Evolutionary conservation across 2,797 vertebrate species (phyloP).

Genomic region (Tinamus major): DNA sequence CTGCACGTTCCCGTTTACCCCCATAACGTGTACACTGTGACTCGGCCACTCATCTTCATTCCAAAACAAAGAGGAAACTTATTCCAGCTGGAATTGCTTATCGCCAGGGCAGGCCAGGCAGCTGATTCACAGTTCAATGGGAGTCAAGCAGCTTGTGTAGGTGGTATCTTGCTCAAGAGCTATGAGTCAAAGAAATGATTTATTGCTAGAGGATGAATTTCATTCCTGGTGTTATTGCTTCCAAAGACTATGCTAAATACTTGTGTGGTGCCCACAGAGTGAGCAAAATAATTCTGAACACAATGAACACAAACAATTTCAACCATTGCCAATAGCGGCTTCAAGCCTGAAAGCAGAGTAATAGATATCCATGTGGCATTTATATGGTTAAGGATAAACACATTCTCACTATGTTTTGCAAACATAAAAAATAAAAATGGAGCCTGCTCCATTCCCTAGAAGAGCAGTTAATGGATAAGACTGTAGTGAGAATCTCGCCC

Average conservation of each 20-base stretch:
- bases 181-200: background rate
- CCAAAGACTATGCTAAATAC: background rate
- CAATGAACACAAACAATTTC: background rate
- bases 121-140: background rate
- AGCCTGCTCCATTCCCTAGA: background rate
- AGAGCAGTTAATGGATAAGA: background rate
- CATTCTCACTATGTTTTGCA: background rate
- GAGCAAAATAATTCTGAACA: background rate
- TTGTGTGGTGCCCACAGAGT: background rate
- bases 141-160: background rate
- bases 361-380: background rate
- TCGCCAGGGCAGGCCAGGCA: background rate
- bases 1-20: background rate
- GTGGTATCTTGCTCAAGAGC: background rate
- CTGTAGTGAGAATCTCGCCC: background rate
- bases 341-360: background rate
- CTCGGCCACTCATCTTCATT: background rate
- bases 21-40: rapidly evolving
- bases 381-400: background rate
- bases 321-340: background rate
- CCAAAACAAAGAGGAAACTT: background rate
- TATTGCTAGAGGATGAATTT: background rate
- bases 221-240: background rate
- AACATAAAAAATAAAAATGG: background rate
- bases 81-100: background rate